A percentile compares a stretch with the other conserved stretches of the same genome.
Evolutionary conservation across 1,140 invertebrate species (phyloP).

Genomic region (Drosophila lacteicornis): DNA sequence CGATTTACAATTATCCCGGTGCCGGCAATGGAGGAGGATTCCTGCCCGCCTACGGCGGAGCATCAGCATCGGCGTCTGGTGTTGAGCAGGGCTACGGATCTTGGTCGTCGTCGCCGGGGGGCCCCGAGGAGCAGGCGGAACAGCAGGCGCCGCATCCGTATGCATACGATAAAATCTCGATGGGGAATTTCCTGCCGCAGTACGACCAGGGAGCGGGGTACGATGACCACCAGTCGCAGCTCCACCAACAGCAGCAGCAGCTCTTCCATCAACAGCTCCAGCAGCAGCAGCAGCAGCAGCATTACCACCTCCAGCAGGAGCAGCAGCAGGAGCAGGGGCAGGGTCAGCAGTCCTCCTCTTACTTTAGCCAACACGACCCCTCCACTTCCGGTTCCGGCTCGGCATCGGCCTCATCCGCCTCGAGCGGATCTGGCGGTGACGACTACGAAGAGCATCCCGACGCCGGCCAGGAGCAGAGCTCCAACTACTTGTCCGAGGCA

Average conservation of each 20-base stretch:
- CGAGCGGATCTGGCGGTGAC: conserved; percentile 45
- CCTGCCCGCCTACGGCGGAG: conserved; percentile 25
- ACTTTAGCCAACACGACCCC: conserved; percentile 37
- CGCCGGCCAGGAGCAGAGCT: conserved; percentile 54
- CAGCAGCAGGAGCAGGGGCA: conserved; percentile 55
- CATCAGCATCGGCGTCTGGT: conserved; percentile 8
- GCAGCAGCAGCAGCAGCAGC: conserved; percentile 44
- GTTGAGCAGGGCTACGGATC: conserved; percentile 32
- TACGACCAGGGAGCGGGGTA: conserved; percentile 71
- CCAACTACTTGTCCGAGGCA: conserved; percentile 56
- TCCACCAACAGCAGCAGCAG: conserved; percentile 36
- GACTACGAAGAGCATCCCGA: conserved; percentile 64
- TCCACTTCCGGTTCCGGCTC: conserved; percentile 26
- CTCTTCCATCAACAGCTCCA: conserved; percentile 42
- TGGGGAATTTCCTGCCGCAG: conserved; percentile 76
- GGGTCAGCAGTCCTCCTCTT: conserved; percentile 46
- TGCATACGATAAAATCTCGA: conserved; percentile 76
- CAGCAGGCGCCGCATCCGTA: conserved; percentile 46
- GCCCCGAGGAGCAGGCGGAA: conserved; percentile 4
- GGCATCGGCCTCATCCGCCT: conserved; percentile 33
- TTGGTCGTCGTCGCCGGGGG: conserved; percentile 35
- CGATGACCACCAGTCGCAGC: conserved; percentile 47
- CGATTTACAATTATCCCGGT: conserved; percentile 72
- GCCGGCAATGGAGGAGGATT: conserved; percentile 38
- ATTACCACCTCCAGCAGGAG: conserved; percentile 48